These are phyloP conservation scores for Frankliniella fusca DNA, from an alignment of 2,888 invertebrate species.

Conservation along the genomic window DNA sequence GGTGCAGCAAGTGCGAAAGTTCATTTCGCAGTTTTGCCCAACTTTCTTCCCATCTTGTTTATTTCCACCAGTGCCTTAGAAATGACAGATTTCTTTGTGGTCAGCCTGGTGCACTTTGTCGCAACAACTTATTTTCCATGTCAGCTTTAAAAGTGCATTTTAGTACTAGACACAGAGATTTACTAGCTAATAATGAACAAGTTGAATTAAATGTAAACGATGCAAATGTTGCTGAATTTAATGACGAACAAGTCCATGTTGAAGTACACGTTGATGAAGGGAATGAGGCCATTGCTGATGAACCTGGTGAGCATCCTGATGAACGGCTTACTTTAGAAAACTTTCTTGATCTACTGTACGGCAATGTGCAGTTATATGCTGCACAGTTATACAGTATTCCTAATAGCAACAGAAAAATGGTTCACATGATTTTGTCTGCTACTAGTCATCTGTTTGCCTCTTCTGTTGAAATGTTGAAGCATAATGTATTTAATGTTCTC, in stretches of 20 bases:
- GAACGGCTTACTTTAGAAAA: neutral
- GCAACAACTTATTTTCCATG: no score
- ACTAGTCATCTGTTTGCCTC: neutral
- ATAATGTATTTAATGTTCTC: neutral
- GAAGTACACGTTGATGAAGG: neutral
- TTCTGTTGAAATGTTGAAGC: neutral
- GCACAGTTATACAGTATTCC: neutral
- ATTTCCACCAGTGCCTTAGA: neutral
- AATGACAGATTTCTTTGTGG: neutral
- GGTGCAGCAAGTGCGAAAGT: neutral
- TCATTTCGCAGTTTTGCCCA: neutral
- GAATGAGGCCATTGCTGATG: no score
- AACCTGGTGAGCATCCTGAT: neutral
- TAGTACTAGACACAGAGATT: no score
- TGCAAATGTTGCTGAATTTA: neutral
- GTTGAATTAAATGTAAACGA: neutral
- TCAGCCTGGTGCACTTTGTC: no score
- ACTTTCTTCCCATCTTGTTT: neutral
- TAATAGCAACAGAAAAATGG: neutral
- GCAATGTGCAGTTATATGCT: neutral
- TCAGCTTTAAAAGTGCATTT: no score
- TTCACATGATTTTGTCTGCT: neutral
- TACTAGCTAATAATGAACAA: neutral
- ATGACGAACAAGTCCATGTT: neutral
- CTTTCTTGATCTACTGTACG: neutral